A percentile compares a stretch with the other conserved stretches of the same genome.
These are phyloP conservation scores for Serranus cabrilla DNA, from an alignment of 2,797 vertebrate genomes.

Conservation along the genomic window DNA sequence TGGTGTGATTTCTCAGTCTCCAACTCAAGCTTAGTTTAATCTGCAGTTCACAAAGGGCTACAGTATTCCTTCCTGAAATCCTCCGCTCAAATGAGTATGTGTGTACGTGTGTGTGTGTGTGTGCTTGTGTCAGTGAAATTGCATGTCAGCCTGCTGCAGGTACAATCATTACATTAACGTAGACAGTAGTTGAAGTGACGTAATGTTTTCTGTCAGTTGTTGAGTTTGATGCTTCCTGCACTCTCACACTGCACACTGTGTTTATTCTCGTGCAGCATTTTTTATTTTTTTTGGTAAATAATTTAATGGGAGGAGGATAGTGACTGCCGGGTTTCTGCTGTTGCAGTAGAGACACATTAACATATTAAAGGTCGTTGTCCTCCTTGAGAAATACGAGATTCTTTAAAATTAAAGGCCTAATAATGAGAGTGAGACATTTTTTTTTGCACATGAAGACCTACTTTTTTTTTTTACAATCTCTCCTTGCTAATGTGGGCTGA, in stretches of 20 bases:
- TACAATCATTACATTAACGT: conserved; percentile 21
- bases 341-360: conserved; percentile 39
- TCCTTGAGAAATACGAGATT: conserved; percentile 38
- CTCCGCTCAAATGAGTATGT: conserved; percentile 33
- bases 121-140: conserved; percentile 14
- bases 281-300: conserved; percentile 54
- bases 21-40: conserved; percentile 76
- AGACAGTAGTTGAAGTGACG: conserved; percentile 22
- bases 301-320: conserved; percentile 49
- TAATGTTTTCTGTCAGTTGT: conserved; percentile 29
- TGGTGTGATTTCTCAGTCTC: conserved; percentile 69
- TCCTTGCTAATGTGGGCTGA: conserved; percentile 24
- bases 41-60: conserved; percentile 67
- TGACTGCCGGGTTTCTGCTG: conserved; percentile 31
- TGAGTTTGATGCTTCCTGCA: conserved; percentile 10
- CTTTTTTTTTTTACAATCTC: conserved; percentile 9
- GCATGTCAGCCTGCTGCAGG: background rate
- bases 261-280: conserved; percentile 15
- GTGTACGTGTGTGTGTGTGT: background rate
- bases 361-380: conserved; percentile 52
- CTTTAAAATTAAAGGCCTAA: conserved; percentile 41
- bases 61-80: conserved; percentile 61
- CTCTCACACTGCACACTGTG: conserved; percentile 12
- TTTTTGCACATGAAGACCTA: conserved; percentile 21
- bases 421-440: conserved; percentile 28